phyloP scores from a whole-genome alignment of 2,113 vertebrate genomes.

The Hydropotes inermis region DNA sequence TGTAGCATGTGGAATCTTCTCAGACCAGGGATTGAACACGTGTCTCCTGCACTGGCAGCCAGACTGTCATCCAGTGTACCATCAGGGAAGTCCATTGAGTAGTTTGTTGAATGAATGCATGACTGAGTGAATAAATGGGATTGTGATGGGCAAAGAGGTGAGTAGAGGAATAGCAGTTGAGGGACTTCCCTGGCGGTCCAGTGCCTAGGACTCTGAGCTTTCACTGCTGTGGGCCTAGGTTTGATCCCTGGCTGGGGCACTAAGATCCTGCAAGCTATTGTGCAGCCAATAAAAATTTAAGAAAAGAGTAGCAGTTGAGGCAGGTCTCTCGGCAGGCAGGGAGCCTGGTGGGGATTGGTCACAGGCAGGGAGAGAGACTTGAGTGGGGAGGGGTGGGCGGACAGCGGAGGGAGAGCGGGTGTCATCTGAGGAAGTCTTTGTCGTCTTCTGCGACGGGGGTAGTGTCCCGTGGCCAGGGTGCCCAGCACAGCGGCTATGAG shows the following conservation, averaged over 20 bases:
- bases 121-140: not conserved
- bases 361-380: not conserved
- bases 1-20: not conserved
- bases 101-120: not conserved
- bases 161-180: not conserved
- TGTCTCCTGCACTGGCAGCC: not conserved
- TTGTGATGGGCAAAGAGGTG: not conserved
- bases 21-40: not conserved
- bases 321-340: not conserved
- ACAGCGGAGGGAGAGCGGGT: not conserved
- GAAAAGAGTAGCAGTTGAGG: not conserved
- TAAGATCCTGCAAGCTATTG: not conserved
- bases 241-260: not conserved
- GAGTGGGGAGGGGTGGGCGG: not conserved
- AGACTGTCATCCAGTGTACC: not conserved
- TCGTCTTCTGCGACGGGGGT: constrained; percentile 16
- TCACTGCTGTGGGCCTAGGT: not conserved
- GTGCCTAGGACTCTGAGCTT: not conserved
- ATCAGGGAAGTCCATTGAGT: not conserved
- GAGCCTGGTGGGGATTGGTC: not conserved
- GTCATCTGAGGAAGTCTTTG: not conserved
- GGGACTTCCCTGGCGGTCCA: not conserved
- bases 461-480: constrained; percentile 87
- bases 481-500: constrained; percentile 97
- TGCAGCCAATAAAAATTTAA: not conserved